Evolutionary conservation across 2,888 invertebrate species (phyloP).

Genomic region (Embidobia sp.): DNA sequence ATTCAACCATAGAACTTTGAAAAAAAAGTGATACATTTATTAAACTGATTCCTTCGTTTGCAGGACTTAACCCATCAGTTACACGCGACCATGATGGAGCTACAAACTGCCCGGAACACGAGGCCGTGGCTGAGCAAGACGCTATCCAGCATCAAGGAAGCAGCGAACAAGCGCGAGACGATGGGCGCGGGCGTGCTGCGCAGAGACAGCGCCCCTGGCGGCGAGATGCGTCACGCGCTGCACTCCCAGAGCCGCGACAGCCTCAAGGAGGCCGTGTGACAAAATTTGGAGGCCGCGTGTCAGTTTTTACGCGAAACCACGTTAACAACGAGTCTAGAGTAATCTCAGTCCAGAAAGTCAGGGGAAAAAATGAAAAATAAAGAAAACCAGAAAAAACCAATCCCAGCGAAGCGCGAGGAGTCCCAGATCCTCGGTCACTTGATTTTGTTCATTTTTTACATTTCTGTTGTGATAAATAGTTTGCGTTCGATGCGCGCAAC

Average conservation of each 20-base stretch:
- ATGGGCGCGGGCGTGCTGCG: constrained; percentile 76
- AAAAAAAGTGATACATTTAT: too few species aligned
- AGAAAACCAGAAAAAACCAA: too few species aligned
- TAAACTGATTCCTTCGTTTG: constrained; percentile 4
- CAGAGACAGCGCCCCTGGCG: constrained; percentile 82
- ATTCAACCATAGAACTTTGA: too few species aligned
- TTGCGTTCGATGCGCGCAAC: too few species aligned
- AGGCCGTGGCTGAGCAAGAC: constrained; percentile 99
- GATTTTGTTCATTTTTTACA: too few species aligned
- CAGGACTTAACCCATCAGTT: constrained; percentile 95
- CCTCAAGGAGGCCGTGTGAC: constrained; percentile 79
- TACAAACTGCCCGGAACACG: constrained; percentile 86
- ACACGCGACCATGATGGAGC: constrained; percentile 90
- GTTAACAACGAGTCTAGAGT: constrained; percentile 60
- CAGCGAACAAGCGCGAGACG: constrained; percentile 84
- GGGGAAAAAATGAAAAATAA: neutral
- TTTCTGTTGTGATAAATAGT: too few species aligned
- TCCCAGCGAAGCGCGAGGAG: too few species aligned
- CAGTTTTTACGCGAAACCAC: constrained; percentile 50
- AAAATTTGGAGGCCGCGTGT: constrained; percentile 43
- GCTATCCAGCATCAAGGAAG: constrained; percentile 89
- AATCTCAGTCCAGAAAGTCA: too few species aligned
- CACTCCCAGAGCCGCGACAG: constrained; percentile 78
- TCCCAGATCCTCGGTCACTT: too few species aligned
- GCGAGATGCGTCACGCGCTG: constrained; percentile 76